Evolutionary conservation across 1,140 invertebrate species (phyloP).

Genomic region (Rhyacophila brunnea): DNA sequence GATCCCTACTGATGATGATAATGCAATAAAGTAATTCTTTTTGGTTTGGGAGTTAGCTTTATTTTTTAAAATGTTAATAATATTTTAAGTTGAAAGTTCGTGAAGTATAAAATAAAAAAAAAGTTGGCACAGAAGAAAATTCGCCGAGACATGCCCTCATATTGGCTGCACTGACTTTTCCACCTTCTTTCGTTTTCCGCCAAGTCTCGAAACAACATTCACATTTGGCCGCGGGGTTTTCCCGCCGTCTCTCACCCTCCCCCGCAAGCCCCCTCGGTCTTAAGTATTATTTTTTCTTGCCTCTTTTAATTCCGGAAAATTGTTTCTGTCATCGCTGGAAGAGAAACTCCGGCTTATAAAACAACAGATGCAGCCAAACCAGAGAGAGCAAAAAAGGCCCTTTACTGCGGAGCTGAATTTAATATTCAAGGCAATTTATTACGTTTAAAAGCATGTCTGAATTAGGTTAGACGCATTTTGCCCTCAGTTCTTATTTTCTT

Average conservation of each 20-base stretch:
- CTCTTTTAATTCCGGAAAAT: conserved; percentile 33
- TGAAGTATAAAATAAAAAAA: too few species aligned
- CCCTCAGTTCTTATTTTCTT: background rate
- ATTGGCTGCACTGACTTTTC: conserved; percentile 19
- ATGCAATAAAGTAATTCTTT: too few species aligned
- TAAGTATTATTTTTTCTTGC: conserved; percentile 4
- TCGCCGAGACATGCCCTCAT: too few species aligned
- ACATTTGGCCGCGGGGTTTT: conserved; percentile 10
- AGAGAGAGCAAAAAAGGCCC: conserved; percentile 25
- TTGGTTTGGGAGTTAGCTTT: too few species aligned
- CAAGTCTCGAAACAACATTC: conserved; percentile 21
- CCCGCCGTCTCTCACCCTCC: conserved; percentile 7
- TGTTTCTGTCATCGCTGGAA: conserved; percentile 32
- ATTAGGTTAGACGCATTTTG: conserved; percentile 29
- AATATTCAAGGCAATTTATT: conserved; percentile 37
- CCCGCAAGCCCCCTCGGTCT: background rate
- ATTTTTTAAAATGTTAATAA: too few species aligned
- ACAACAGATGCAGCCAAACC: conserved; percentile 22
- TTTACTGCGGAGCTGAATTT: conserved; percentile 32
- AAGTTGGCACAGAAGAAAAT: too few species aligned
- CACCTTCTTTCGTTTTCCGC: conserved; percentile 19
- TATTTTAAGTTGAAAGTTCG: too few species aligned
- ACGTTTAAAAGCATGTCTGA: conserved; percentile 36
- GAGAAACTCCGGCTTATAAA: conserved; percentile 23
- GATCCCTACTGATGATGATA: too few species aligned